Evolutionary conservation across 2,113 vertebrate genomes (phyloP).

Genomic region (Ciconia stormi): DNA sequence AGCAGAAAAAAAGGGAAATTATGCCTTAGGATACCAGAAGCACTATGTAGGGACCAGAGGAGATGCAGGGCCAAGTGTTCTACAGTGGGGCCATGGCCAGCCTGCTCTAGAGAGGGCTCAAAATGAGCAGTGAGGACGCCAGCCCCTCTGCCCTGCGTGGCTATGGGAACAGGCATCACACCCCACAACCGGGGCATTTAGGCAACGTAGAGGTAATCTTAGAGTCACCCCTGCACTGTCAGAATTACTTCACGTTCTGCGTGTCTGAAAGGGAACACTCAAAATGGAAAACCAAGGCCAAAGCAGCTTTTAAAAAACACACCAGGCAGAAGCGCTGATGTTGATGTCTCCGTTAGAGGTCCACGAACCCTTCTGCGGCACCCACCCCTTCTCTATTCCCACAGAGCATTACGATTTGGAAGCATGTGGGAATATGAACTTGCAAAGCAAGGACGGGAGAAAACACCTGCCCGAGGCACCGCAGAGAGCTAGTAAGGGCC

Average conservation of each 20-base stretch:
- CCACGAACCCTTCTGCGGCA: neutral
- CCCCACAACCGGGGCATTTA: neutral
- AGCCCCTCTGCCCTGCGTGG: neutral
- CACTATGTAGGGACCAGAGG: neutral
- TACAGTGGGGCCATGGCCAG: neutral
- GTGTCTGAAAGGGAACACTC: neutral
- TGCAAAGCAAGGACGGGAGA: neutral
- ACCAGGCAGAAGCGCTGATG: neutral
- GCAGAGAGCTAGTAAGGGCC: neutral
- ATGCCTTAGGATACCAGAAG: neutral
- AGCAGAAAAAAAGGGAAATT: accelerated
- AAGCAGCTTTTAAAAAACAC: neutral
- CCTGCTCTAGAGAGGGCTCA: neutral
- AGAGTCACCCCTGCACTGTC: neutral
- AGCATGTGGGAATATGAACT: neutral
- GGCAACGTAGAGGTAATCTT: neutral
- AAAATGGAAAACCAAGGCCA: neutral
- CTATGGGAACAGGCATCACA: neutral
- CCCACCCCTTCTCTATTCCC: neutral
- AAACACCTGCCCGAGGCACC: neutral
- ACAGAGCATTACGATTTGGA: neutral
- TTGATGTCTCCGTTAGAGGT: neutral
- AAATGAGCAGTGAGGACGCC: neutral
- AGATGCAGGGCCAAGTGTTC: neutral
- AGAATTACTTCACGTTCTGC: neutral